These are phyloP conservation scores for Eptesicus fuscus DNA, from an alignment of 2,113 vertebrate species.

Conservation along the genomic window DNA sequence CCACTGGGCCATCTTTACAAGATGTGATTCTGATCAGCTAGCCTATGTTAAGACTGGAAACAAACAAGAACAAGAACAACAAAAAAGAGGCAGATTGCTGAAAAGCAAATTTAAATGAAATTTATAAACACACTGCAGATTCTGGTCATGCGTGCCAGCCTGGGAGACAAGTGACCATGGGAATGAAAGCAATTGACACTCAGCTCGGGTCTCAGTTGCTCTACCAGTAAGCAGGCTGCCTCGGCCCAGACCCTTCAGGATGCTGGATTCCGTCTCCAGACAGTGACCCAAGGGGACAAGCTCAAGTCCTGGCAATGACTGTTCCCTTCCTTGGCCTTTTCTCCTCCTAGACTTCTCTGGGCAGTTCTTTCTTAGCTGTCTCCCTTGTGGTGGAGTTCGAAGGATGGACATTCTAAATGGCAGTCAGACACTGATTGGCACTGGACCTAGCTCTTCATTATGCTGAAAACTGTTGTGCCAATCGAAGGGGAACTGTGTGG, in stretches of 20 bases:
- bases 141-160: not conserved
- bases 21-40: not conserved
- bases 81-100: not conserved
- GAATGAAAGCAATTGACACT: not conserved
- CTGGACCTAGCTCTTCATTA: not conserved
- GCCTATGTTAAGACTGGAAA: not conserved
- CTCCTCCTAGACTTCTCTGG: not conserved
- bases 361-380: not conserved
- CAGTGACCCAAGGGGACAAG: not conserved
- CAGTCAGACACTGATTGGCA: not conserved
- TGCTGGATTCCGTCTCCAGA: not conserved
- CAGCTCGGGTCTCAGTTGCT: not conserved
- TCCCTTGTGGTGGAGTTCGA: not conserved
- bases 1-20: not conserved
- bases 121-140: not conserved
- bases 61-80: not conserved
- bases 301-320: rapidly evolving
- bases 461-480: not conserved
- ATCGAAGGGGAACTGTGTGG: not conserved
- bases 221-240: not conserved
- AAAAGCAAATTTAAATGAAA: not conserved
- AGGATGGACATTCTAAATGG: not conserved
- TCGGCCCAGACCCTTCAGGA: not conserved
- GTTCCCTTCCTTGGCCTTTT: too few relatives aligned
- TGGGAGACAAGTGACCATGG: not conserved